Evolutionary conservation across 2,797 vertebrate species (phyloP).

Genomic region (Gadopsis bispinosus): DNA sequence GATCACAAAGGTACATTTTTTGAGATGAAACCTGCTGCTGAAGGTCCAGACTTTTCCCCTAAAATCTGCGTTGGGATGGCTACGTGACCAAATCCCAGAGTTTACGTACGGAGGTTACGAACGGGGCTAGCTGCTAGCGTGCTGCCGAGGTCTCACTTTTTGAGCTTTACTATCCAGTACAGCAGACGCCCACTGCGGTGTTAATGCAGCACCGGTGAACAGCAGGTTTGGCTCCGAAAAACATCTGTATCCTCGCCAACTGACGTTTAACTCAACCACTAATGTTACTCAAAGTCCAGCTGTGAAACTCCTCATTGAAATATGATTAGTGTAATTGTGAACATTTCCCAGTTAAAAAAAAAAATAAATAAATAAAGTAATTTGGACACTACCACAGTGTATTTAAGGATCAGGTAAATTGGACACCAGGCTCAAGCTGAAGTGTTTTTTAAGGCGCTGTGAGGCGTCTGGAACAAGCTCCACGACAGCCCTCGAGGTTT

Average conservation of each 20-base stretch:
- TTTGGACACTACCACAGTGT: neutral
- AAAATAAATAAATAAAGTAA: no score
- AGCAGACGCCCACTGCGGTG: neutral
- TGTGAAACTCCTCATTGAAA: neutral
- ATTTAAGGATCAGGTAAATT: neutral
- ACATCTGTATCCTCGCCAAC: no score
- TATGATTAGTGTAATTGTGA: neutral
- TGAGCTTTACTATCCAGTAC: neutral
- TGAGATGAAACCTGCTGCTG: neutral
- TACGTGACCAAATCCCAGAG: neutral
- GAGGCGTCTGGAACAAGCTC: conserved; percentile 18
- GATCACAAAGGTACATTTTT: neutral
- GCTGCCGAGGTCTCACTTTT: neutral
- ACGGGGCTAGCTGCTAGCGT: neutral
- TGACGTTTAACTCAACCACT: conserved; percentile 18
- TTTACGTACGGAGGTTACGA: neutral
- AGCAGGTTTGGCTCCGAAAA: neutral
- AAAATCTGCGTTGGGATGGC: neutral
- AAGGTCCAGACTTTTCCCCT: neutral
- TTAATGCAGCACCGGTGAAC: no score
- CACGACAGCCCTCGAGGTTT: neutral
- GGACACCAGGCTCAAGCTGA: neutral
- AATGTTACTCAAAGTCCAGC: neutral
- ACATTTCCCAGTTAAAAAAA: neutral
- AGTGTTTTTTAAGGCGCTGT: conserved; percentile 31